phyloP scores from a whole-genome alignment of 2,113 vertebrate genomes.

The Hepsetus odoe region DNA sequence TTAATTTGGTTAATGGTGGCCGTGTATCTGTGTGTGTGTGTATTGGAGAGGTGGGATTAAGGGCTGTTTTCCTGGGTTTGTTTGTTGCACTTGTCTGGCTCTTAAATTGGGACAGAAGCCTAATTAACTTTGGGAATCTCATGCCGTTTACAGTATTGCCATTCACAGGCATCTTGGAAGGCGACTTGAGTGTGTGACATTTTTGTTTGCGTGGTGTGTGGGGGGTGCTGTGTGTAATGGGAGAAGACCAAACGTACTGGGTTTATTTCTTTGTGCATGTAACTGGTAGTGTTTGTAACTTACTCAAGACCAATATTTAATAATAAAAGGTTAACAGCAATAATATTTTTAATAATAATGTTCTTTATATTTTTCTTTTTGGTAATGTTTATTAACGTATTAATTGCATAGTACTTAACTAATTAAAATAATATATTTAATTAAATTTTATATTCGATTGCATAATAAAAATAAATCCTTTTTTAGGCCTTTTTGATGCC shows the following conservation, averaged over 20 bases:
- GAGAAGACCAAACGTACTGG: not conserved
- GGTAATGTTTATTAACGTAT: too few species aligned
- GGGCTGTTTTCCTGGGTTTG: conserved; percentile 60
- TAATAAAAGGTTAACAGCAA: too few species aligned
- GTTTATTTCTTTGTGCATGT: too few species aligned
- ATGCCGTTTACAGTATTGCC: conserved; percentile 51
- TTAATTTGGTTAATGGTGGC: conserved; percentile 51
- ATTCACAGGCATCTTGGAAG: conserved; percentile 57
- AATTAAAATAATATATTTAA: too few species aligned
- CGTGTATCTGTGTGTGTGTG: conserved; percentile 53
- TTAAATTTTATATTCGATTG: too few species aligned
- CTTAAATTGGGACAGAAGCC: conserved; percentile 65
- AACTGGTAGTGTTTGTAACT: too few species aligned
- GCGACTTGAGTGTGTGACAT: conserved; percentile 52
- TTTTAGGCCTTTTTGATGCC: too few species aligned
- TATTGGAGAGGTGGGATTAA: conserved; percentile 64
- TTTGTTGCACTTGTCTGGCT: conserved; percentile 66
- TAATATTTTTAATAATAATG: too few species aligned
- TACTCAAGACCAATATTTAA: too few species aligned
- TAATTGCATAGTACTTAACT: too few species aligned
- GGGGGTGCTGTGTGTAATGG: not conserved
- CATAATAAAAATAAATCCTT: too few species aligned
- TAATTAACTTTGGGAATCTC: conserved; percentile 76
- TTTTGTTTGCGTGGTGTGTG: not conserved
- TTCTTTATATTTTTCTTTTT: too few species aligned